Conservation (phyloP, 2,888 invertebrate species). For the Gymnosoma rotundatum region DNA sequence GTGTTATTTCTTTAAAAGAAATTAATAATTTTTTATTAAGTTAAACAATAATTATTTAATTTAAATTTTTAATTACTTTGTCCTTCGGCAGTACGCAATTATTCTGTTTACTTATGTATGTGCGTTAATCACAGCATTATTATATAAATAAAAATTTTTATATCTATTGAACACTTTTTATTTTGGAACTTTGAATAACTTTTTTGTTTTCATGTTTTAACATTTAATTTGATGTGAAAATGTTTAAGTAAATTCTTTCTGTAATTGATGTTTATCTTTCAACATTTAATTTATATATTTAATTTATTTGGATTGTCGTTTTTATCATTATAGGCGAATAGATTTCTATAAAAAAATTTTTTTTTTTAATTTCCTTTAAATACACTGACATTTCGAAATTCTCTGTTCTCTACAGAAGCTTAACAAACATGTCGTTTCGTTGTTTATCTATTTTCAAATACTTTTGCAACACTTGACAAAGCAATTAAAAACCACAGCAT, state of each 20-base stretch:
- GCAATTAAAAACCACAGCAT: slow-evolving; percentile 68
- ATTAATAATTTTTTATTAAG: too few species aligned
- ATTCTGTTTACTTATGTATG: too few species aligned
- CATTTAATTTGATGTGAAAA: not conserved
- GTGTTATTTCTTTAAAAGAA: too few species aligned
- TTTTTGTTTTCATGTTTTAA: not conserved
- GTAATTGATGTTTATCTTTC: slow-evolving; percentile 55
- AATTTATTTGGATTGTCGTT: slow-evolving; percentile 42
- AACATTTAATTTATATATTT: slow-evolving; percentile 35
- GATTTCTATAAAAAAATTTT: slow-evolving; percentile 29
- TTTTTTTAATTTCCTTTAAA: slow-evolving; percentile 60
- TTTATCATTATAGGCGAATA: slow-evolving; percentile 16
- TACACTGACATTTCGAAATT: slow-evolving; percentile 55
- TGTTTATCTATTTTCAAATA: slow-evolving; percentile 64
- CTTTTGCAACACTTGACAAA: slow-evolving; percentile 69
- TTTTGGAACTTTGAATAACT: too few species aligned
- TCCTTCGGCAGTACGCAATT: too few species aligned
- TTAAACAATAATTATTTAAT: too few species aligned
- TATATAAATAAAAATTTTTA: too few species aligned
- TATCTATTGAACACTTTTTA: too few species aligned
- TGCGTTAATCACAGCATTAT: too few species aligned
- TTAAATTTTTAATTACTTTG: too few species aligned
- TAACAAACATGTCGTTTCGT: slow-evolving; percentile 52
- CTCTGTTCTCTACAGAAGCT: slow-evolving; percentile 60
- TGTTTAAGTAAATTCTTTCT: not conserved